phyloP scores from a whole-genome alignment of 2,797 vertebrate species.

The Aythya fuligula region DNA sequence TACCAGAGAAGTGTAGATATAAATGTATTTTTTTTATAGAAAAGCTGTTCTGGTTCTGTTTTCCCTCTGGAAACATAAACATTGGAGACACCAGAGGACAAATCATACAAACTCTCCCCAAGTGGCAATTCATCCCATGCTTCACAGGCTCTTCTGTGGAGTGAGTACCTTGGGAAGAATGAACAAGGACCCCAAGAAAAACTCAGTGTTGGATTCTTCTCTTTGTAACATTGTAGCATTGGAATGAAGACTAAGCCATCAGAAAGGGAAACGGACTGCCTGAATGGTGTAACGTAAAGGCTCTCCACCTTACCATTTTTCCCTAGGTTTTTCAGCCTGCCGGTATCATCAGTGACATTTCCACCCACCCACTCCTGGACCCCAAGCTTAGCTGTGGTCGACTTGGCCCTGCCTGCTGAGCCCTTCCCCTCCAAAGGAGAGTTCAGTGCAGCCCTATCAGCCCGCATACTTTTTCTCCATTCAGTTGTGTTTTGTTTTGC shows the following conservation, averaged over 20 bases:
- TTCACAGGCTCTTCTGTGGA: neutral
- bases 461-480: neutral
- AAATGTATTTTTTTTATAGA: neutral
- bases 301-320: neutral
- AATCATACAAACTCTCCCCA: neutral
- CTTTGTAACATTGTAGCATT: accelerated
- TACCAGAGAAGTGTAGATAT: neutral
- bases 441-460: neutral
- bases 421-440: neutral
- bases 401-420: neutral
- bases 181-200: too few species aligned
- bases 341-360: accelerated
- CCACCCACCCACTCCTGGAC: accelerated
- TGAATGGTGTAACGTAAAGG: accelerated
- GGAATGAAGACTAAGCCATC: neutral
- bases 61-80: neutral
- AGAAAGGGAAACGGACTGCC: neutral
- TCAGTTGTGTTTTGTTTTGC: constrained; percentile 7
- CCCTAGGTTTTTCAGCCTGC: neutral
- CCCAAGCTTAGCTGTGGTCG: accelerated
- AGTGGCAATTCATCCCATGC: accelerated
- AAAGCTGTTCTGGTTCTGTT: neutral
- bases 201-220: accelerated
- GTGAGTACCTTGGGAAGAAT: accelerated
- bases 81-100: neutral